Evolutionary conservation across 1,140 invertebrate genomes (phyloP).

Genomic region (Hylaeus volcanicus): DNA sequence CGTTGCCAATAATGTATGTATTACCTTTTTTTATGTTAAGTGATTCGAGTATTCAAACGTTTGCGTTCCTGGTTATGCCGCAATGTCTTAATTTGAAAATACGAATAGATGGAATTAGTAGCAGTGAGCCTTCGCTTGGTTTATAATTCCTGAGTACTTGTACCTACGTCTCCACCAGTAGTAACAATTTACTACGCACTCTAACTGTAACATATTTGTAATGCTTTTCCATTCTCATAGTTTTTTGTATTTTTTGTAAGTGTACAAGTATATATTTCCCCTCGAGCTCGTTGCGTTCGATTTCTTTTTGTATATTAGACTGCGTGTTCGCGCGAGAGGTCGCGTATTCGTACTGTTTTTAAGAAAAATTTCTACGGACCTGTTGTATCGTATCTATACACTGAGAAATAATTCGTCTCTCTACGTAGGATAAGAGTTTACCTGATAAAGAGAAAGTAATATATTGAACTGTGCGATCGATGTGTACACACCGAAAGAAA

Average conservation of each 20-base stretch:
- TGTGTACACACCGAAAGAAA: constrained; percentile 2
- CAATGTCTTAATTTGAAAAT: background rate
- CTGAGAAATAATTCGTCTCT: constrained; percentile 31
- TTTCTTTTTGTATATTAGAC: constrained; percentile 25
- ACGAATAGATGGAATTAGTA: background rate
- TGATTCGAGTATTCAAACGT: background rate
- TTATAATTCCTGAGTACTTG: constrained; percentile 26
- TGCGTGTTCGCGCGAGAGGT: background rate
- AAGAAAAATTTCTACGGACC: constrained; percentile 36
- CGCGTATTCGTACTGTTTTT: constrained; percentile 34
- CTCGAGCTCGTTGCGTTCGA: background rate
- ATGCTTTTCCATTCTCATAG: constrained; percentile 18
- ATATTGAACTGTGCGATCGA: constrained; percentile 36
- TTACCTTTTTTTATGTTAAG: too few species aligned
- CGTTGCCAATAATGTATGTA: too few species aligned
- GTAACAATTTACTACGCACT: background rate
- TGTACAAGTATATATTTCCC: background rate
- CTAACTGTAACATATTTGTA: constrained; percentile 29
- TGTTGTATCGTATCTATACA: constrained; percentile 34
- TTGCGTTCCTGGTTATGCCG: background rate
- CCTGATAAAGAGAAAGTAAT: constrained; percentile 36
- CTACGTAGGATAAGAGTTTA: constrained; percentile 27
- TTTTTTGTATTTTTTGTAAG: constrained; percentile 32
- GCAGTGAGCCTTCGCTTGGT: background rate
- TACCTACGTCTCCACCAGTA: background rate